Percentiles rank a stretch among this genome's conserved stretches.
phyloP scores from a whole-genome alignment of 1,140 invertebrate genomes.

The Augochlora pura region DNA sequence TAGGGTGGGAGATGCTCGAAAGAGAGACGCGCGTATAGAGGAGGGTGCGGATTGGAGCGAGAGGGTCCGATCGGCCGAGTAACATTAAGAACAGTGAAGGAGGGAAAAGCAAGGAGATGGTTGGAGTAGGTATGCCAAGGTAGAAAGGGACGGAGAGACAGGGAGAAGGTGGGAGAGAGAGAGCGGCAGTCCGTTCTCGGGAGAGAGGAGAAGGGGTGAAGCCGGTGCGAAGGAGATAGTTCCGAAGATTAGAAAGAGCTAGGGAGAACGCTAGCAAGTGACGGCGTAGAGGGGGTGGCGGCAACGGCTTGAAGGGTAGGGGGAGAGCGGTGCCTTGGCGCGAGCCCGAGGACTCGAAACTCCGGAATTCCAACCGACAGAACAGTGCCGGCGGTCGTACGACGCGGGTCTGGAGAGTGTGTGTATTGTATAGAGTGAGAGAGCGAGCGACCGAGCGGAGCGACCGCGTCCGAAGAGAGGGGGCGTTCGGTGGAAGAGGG shows the following conservation, averaged over 20 bases:
- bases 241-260: slow-evolving; percentile 8
- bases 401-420: slow-evolving; percentile 56
- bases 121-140: slow-evolving; percentile 8
- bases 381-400: slow-evolving; percentile 69
- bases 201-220: slow-evolving; percentile 16
- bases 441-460: background rate
- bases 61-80: slow-evolving; percentile 10
- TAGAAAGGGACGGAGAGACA: slow-evolving; percentile 22
- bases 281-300: slow-evolving; percentile 43
- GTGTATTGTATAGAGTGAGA: slow-evolving; percentile 23
- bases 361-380: slow-evolving; percentile 74
- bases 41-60: slow-evolving; percentile 22
- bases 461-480: background rate
- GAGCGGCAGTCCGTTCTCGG: background rate
- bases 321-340: slow-evolving; percentile 64
- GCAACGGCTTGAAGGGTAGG: slow-evolving; percentile 49
- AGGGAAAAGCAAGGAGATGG: slow-evolving; percentile 36
- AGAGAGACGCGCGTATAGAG: slow-evolving; percentile 2
- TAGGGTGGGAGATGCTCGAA: slow-evolving; percentile 27
- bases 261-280: slow-evolving; percentile 46
- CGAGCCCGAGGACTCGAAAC: slow-evolving; percentile 67
- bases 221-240: slow-evolving; percentile 19
- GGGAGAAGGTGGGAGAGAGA: slow-evolving; percentile 32
- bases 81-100: slow-evolving; percentile 36
- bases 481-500: background rate